Evolutionary conservation across 2,888 invertebrate species (phyloP), one percentile per base, ranked within the genome.

Genomic region (Sesia bembeciformis): DNA sequence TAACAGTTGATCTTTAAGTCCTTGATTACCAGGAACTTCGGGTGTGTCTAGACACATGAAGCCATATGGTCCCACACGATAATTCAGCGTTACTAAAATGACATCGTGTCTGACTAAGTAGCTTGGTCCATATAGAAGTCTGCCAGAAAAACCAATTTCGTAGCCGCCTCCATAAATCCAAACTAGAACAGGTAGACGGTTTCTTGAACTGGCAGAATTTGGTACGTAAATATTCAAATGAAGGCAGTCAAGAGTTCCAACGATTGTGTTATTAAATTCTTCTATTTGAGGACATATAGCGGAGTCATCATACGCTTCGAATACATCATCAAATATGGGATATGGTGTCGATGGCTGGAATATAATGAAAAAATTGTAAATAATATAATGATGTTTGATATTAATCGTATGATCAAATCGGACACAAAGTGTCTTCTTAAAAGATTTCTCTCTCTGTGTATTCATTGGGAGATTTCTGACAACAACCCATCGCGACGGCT

Each of bases 41-140:
- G 72, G 65, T 1, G 61, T 72, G 40, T 76, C 70, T 0, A 81
- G 61, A 54, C 80, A 80, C 74, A 83, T 76, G 53, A 83, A 84
- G 3, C 84, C 84, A 52, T 79, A 83, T 0, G 75, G 72, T 0
- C 80, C 79, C 0, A 82, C 7, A 5, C 84, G 67, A 50, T 84
- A 84, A 57, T 84, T 83, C 0, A 82, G 39, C 3, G 78, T 75
- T 0, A 84, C 76, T 43, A 81, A 58, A 53, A 83, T 70, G 0
- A 84, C 61, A 39, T 77, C 73, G 51, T 82, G 71, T 54, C 67
- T 63, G 0, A 82, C 66, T 49, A 84, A 61, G 56, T 63, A 74
- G n/a, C 63, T 63, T 0, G 81, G 79, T 3, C 80, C 79, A 43
- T 70, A 70, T 0, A 66, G 3, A 6, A 59, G 62, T 59, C 67